Base-by-base conservation (phyloP, 2,888 invertebrate species). In the Priapulus caudatus region DNA sequence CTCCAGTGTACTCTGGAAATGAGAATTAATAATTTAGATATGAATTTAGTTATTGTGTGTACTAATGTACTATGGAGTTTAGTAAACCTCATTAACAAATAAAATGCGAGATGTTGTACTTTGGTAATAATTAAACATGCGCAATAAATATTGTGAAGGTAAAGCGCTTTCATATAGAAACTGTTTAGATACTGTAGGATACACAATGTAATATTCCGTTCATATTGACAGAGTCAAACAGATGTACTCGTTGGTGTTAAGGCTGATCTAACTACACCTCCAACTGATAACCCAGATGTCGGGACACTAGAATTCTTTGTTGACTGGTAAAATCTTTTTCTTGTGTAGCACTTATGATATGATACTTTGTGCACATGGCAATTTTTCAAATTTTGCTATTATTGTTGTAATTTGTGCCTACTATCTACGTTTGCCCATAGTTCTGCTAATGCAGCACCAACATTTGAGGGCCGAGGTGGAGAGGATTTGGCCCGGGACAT, bases 401-500 rank as follows among this genome's bases (percentile, higher is more conserved):
- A 5, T 51, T 51, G 15, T 5, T 16, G 51, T 10, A 48, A 19
- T 18, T 52, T 20, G 21, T 20, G 16, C 5, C 5, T 15, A 50
- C 10, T 4, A 15, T 54, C 44, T 10, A 43, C 47, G 33, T 20
- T 22, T 46, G 53, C 20, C 53, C 56, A 23, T 61, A 91, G 92
- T 72, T 95, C 95, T 20, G 95, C 95, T 4, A 95, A 92, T 79
- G 97, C 95, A 1, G 86, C 91, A 1, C 92, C 93, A 2, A 86
- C 85, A 65, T 97, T 95, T 75, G 95, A 97, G 75, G 97, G 95
- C 2, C 77, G 91, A 66, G 93, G 93, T 22, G 97, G 97, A 1
- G 92, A 93, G 64, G 83, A 86, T 55, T 74, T 95, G 53, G 91
- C 88, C 0, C 80, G 80, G 56, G 86, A 85, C 66, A 82, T 97